Percentiles rank a stretch among this genome's conserved stretches.
phyloP scores from a whole-genome alignment of 1,140 invertebrate genomes.

The Probaryconus sp. region DNA sequence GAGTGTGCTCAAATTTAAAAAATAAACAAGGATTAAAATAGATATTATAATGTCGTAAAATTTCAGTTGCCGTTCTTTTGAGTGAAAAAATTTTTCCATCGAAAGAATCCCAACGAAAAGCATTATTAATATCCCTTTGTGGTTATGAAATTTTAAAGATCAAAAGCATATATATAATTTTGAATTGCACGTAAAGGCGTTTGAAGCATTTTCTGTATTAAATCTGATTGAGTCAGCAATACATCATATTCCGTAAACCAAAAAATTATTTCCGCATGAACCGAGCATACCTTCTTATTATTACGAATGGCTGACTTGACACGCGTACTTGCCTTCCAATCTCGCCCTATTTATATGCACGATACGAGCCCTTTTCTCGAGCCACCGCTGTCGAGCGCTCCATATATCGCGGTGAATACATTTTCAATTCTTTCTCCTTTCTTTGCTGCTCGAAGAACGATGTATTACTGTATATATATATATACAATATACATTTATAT shows the following conservation, averaged over 20 bases:
- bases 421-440: slow-evolving; percentile 50
- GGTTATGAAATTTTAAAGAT: too few species aligned
- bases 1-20: too few species aligned
- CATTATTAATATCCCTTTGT: too few species aligned
- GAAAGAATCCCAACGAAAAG: too few species aligned
- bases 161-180: too few species aligned
- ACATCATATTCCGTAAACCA: slow-evolving; percentile 40
- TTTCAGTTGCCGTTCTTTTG: too few species aligned
- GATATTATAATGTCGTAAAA: too few species aligned
- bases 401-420: slow-evolving; percentile 57
- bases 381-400: slow-evolving; percentile 49
- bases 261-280: slow-evolving; percentile 29
- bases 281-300: slow-evolving; percentile 44
- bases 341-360: slow-evolving; percentile 58
- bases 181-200: slow-evolving; percentile 24
- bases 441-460: slow-evolving; percentile 35
- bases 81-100: too few species aligned
- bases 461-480: slow-evolving; percentile 21
- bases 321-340: slow-evolving; percentile 59
- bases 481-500: too few species aligned
- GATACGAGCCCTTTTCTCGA: slow-evolving; percentile 58
- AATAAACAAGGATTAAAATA: too few species aligned
- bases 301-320: slow-evolving; percentile 58
- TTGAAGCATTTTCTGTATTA: slow-evolving; percentile 32
- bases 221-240: slow-evolving; percentile 45